phyloP scores from a whole-genome alignment of 2,888 invertebrate species.

The Steromphala cineraria region DNA sequence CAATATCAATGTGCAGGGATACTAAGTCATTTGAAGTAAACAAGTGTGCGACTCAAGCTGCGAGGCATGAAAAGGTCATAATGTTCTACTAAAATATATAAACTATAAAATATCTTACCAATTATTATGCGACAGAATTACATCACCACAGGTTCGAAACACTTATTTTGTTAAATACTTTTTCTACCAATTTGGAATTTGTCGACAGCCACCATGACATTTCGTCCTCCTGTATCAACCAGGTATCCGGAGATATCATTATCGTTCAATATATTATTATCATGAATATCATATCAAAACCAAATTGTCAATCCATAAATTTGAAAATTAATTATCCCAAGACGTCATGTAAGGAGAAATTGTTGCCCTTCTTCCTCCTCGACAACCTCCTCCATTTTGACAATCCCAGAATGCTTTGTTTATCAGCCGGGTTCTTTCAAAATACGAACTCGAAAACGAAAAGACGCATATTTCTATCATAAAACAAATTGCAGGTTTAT shows the following conservation, averaged over 20 bases:
- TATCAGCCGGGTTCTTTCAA: neutral
- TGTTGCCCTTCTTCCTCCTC: slow-evolving; percentile 18
- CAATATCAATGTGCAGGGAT: too few species aligned
- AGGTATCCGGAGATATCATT: neutral
- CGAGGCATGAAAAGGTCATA: too few species aligned
- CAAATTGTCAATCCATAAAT: neutral
- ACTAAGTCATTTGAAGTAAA: too few species aligned
- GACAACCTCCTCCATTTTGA: slow-evolving; percentile 26
- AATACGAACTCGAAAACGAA: neutral
- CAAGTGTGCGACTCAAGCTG: too few species aligned
- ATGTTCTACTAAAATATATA: too few species aligned
- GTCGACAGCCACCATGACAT: slow-evolving; percentile 7
- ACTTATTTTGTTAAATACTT: neutral
- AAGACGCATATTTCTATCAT: too few species aligned
- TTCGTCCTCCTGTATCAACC: neutral
- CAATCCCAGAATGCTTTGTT: slow-evolving; percentile 18
- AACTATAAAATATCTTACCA: neutral
- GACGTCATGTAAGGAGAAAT: neutral
- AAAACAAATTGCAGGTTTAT: too few species aligned
- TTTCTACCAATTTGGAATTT: too few species aligned
- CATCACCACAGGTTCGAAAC: neutral
- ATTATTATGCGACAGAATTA: neutral
- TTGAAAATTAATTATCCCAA: neutral
- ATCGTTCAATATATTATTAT: neutral
- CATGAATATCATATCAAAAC: too few species aligned